These are phyloP conservation scores for Labroides dimidiatus DNA, from an alignment of 2,797 vertebrate genomes.

Conservation along the genomic window DNA sequence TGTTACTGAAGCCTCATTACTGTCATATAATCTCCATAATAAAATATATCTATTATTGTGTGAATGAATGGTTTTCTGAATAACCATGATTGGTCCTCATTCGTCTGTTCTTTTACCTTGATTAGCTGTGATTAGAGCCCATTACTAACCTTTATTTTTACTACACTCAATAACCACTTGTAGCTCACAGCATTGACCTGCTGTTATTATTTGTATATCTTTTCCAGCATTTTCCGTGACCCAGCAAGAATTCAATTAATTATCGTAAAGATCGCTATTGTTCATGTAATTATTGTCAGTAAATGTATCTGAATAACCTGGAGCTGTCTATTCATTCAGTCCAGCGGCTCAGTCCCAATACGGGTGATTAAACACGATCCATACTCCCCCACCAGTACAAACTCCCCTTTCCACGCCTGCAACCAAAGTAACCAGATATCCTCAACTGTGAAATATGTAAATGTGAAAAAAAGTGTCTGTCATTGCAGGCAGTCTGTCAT, in stretches of 20 bases:
- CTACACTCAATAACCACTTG: neutral
- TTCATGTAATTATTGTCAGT: slow-evolving; percentile 38
- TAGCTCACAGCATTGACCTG: slow-evolving; percentile 9
- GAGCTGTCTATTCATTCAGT: slow-evolving; percentile 45
- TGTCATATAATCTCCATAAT: neutral
- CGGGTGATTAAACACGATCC: slow-evolving; percentile 53
- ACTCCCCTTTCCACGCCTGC: slow-evolving; percentile 41
- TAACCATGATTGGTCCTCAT: neutral
- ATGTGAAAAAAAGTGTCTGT: slow-evolving; percentile 48
- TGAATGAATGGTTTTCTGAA: slow-evolving; percentile 6
- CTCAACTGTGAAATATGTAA: slow-evolving; percentile 66
- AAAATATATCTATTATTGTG: neutral
- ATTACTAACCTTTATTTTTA: neutral
- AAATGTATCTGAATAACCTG: slow-evolving; percentile 33
- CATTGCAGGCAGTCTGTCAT: slow-evolving; percentile 73
- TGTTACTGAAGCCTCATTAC: neutral
- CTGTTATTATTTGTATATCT: slow-evolving; percentile 11
- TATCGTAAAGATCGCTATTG: slow-evolving; percentile 16
- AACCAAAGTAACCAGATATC: slow-evolving; percentile 63
- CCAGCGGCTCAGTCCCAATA: slow-evolving; percentile 23
- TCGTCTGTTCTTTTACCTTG: slow-evolving; percentile 1
- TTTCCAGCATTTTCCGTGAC: slow-evolving; percentile 10
- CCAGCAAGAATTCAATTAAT: slow-evolving; percentile 17
- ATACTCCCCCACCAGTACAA: slow-evolving; percentile 46
- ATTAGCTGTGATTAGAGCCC: slow-evolving; percentile 5